These are phyloP conservation scores for Megaceryle torquata DNA, from an alignment of 2,113 vertebrate genomes.

Conservation along the genomic window DNA sequence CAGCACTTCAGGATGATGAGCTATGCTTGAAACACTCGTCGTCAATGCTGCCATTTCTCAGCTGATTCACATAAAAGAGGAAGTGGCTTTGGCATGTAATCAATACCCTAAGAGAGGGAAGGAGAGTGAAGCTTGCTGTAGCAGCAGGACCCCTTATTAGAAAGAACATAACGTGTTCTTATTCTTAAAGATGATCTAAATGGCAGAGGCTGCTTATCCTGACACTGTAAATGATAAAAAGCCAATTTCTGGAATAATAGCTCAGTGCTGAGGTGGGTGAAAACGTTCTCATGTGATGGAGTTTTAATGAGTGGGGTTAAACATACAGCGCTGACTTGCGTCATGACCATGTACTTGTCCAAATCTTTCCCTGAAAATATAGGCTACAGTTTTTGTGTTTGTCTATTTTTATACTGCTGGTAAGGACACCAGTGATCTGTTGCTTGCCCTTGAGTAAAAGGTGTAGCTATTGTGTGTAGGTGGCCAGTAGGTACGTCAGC, in stretches of 20 bases:
- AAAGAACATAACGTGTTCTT: background rate
- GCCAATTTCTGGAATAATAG: background rate
- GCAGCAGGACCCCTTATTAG: conserved; percentile 53
- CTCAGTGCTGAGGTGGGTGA: background rate
- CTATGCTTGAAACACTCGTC: background rate
- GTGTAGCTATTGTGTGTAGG: background rate
- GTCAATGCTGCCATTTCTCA: conserved; percentile 68
- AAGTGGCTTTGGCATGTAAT: conserved; percentile 68
- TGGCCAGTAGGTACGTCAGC: background rate
- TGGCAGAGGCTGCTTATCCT: conserved; percentile 25
- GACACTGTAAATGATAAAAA: background rate
- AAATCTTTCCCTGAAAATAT: background rate
- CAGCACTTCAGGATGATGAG: background rate
- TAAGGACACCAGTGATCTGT: background rate
- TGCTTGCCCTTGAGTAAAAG: background rate
- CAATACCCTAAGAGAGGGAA: conserved; percentile 43
- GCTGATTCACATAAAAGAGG: background rate
- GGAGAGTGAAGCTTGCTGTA: background rate
- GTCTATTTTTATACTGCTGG: background rate
- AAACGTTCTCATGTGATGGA: background rate
- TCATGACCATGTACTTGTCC: fast-evolving
- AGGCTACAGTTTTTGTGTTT: background rate
- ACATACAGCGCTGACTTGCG: background rate
- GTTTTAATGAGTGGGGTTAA: background rate
- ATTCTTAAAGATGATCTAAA: conserved; percentile 43